Evolutionary conservation across 1,140 invertebrate genomes (phyloP), one percentile per base, ranked within the genome.

Genomic region (Pseudomyrmex gracilis): DNA sequence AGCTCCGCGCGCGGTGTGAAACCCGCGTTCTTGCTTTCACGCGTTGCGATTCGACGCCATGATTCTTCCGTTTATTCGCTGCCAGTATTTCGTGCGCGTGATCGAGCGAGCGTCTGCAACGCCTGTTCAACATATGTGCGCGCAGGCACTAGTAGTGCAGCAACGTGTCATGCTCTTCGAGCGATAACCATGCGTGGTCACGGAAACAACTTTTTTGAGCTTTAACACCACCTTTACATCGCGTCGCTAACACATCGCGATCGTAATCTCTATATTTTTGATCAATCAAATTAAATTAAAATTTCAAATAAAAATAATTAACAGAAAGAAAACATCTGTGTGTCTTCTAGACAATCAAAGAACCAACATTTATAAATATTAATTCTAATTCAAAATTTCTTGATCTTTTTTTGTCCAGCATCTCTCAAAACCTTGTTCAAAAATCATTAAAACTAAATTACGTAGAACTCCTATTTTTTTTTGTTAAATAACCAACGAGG

Each of bases 1-100:
- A 71, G 64, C 67, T 86, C 66, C 71, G 60, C 51, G 77, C 73
- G 9, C 34, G 34, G 34, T 34, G 55, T 67, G 71, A 77, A 84
- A 86, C 51, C n/a, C n/a, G 24, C 66, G 82, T 89, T 89, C 55
- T 89, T 86, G 87, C 88, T 89, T 89, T 89, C 87, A 89, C 88
- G 87, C 78, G 64, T 58, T n/a, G 74, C 86, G 76, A 88, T 86
- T 89, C 71, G 87, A 73, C 68, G 66, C 70, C 63, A 24, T 22
- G 22, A 49, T 57, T 83, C 84, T 89, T 88, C 87, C 87, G 87
- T 89, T 84, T 84, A 88, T 85, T 86, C 84, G 73, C 83, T 34
- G 53, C 53, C 73, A 45, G 76, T 84, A 86, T 73, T 89, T 88
- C 34, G 84, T 74, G 84, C 87, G 80, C 84, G 87, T 88, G 87